Evolutionary conservation across 2,113 vertebrate genomes (phyloP).

Genomic region (Muntiacus reevesi): DNA sequence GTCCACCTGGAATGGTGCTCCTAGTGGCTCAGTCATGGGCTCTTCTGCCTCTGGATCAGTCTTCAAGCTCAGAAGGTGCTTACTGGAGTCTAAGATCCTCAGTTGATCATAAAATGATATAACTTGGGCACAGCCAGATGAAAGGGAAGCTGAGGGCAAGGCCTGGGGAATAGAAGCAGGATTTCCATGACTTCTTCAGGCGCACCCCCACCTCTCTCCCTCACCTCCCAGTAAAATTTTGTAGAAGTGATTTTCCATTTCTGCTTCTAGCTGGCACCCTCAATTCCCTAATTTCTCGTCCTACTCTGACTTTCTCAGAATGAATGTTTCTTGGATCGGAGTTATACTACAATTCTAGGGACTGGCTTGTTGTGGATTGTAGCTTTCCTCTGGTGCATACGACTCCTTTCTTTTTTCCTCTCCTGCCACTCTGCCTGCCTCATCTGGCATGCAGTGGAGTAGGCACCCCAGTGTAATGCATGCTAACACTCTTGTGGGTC

Average conservation of each 20-base stretch:
- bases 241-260: background rate
- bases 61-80: background rate
- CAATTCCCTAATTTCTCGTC: background rate
- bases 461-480: background rate
- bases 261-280: background rate
- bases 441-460: background rate
- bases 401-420: background rate
- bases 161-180: background rate
- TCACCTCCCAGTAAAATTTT: background rate
- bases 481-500: background rate
- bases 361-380: background rate
- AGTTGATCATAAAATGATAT: background rate
- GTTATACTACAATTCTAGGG: background rate
- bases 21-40: background rate
- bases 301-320: background rate
- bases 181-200: background rate
- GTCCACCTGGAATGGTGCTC: background rate
- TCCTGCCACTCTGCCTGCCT: background rate
- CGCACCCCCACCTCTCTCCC: rapidly evolving
- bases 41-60: background rate
- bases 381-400: background rate
- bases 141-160: background rate
- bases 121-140: background rate
- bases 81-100: background rate
- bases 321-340: background rate